These are phyloP conservation scores for Periophthalmus modestus DNA, from an alignment of 2,113 vertebrate species.

Conservation along the genomic window DNA sequence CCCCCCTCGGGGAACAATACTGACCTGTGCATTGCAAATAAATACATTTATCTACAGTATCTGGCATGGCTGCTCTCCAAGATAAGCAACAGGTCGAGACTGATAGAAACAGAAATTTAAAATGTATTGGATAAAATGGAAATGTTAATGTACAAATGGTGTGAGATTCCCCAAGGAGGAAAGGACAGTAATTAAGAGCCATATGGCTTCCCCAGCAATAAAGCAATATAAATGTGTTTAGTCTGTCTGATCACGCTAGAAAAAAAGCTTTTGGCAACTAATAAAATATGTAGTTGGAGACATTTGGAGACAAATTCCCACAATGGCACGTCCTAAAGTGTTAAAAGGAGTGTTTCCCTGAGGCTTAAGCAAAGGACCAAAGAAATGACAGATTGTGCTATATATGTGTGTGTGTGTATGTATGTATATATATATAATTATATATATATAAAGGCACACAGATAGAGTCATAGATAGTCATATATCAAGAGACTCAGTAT, in stretches of 20 bases:
- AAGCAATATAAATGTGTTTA: conserved; percentile 41
- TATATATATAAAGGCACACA: no score
- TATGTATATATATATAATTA: no score
- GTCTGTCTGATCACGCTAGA: no score
- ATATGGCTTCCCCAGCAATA: conserved; percentile 55
- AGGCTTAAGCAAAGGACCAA: no score
- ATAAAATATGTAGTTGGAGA: neutral
- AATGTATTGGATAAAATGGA: conserved; percentile 13
- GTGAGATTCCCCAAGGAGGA: conserved; percentile 13
- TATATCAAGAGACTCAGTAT: no score
- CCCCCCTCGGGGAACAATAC: conserved; percentile 75
- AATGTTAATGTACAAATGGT: conserved; percentile 8
- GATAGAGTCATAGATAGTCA: no score
- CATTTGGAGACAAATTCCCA: neutral
- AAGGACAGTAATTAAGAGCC: conserved; percentile 15
- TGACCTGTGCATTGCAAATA: conserved; percentile 73
- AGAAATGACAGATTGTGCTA: no score
- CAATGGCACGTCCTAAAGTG: neutral
- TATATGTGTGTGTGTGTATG: no score
- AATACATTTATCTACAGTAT: conserved; percentile 53
- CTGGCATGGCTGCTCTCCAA: conserved; percentile 65
- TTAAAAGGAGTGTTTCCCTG: no score
- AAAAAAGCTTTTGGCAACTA: neutral
- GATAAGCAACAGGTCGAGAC: conserved; percentile 69
- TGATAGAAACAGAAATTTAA: neutral